These are phyloP conservation scores for Buceros bicornis DNA, from an alignment of 2,797 vertebrate genomes.

Conservation along the genomic window DNA sequence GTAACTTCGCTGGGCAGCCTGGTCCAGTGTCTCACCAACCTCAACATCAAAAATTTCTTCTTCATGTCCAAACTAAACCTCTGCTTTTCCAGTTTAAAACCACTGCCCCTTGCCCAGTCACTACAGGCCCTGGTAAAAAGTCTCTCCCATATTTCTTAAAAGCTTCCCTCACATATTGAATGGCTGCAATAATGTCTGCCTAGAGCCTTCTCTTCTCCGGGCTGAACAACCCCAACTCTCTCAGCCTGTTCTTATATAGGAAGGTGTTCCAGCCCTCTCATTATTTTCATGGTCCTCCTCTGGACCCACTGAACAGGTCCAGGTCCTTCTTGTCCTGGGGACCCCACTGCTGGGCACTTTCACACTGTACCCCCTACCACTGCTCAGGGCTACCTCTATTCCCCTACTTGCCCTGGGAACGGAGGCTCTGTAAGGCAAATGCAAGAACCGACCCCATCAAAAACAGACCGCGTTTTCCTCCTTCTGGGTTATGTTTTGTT, in stretches of 20 bases:
- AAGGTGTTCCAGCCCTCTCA: background rate
- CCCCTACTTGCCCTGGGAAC: background rate
- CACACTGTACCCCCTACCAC: background rate
- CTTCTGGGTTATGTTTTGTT: background rate
- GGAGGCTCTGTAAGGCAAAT: background rate
- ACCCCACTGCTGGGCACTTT: background rate
- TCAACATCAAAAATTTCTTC: background rate
- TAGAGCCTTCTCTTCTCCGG: background rate
- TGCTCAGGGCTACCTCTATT: background rate
- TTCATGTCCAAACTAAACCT: background rate
- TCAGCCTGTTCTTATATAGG: background rate
- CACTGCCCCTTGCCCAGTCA: background rate
- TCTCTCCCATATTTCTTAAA: background rate
- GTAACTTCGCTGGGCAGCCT: background rate
- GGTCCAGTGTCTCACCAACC: background rate
- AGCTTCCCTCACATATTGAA: background rate
- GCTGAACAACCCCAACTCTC: background rate
- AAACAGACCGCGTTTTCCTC: background rate
- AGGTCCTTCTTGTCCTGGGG: background rate
- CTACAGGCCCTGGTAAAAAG: background rate
- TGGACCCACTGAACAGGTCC: background rate
- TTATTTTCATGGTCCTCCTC: background rate
- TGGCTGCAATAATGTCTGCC: background rate
- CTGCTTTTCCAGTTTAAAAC: background rate
- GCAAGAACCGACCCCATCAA: background rate